These are phyloP conservation scores for Caenorhabditis becei DNA, from an alignment of 2,888 invertebrate species.

Conservation along the genomic window DNA sequence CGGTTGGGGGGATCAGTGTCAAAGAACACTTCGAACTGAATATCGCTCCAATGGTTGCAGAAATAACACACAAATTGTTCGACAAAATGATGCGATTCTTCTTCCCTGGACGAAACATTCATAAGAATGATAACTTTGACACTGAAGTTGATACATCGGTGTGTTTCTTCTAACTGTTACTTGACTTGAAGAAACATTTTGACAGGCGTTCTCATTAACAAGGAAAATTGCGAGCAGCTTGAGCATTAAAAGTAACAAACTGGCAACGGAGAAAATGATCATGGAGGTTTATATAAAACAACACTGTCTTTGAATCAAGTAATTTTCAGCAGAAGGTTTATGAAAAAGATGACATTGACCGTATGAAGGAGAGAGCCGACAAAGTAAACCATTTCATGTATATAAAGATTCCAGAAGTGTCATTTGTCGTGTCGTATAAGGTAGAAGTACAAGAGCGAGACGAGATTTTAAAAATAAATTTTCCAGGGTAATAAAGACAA, in stretches of 20 bases:
- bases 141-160: conserved; percentile 46
- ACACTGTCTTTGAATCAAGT: not conserved
- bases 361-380: conserved; percentile 98
- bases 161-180: not conserved
- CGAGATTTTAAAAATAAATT: conserved; percentile 24
- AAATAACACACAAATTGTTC: conserved; percentile 85
- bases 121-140: conserved; percentile 74
- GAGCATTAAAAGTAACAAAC: conserved; percentile 62
- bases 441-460: conserved; percentile 69
- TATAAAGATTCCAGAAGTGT: conserved; percentile 97
- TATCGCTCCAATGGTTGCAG: conserved; percentile 84
- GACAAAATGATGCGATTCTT: conserved; percentile 87
- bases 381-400: conserved; percentile 98
- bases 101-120: conserved; percentile 92
- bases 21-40: conserved; percentile 95
- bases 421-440: conserved; percentile 87
- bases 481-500: conserved; percentile 97
- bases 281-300: conserved; percentile 7
- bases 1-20: conserved; percentile 98
- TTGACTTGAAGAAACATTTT: not conserved
- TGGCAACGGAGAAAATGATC: conserved; percentile 27
- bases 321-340: not conserved
- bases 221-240: conserved; percentile 65
- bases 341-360: conserved; percentile 92
- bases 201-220: conserved; percentile 70